Evolutionary conservation across 2,888 invertebrate genomes (phyloP).

Genomic region (Tineola bisselliella): DNA sequence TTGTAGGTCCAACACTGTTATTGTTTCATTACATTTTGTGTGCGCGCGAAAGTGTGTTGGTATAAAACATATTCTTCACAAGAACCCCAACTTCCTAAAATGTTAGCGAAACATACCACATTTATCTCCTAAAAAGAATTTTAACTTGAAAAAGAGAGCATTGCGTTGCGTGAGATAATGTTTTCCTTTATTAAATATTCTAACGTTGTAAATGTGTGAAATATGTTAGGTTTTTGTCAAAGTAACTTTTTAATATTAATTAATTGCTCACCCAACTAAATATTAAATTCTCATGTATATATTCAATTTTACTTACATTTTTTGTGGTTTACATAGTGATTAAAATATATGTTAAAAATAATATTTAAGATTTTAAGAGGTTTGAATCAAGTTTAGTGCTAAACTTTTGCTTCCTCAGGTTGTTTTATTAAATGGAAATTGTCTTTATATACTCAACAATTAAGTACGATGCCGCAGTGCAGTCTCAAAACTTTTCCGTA

Average conservation of each 20-base stretch:
- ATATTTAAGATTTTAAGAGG: no score
- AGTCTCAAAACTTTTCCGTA: conserved; percentile 3
- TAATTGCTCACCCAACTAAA: no score
- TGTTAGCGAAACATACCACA: conserved; percentile 6
- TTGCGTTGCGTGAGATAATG: background rate
- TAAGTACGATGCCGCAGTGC: conserved; percentile 6
- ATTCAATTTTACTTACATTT: no score
- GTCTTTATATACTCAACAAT: background rate
- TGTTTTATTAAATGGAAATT: background rate
- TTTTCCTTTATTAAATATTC: background rate
- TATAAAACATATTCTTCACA: background rate
- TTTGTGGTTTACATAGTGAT: no score
- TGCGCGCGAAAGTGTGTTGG: background rate
- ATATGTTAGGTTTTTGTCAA: no score
- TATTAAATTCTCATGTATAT: no score
- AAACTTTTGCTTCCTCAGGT: background rate
- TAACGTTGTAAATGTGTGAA: no score
- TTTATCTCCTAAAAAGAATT: background rate
- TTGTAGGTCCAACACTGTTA: background rate
- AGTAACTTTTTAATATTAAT: no score
- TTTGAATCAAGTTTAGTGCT: background rate
- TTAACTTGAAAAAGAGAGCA: background rate
- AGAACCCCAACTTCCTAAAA: background rate
- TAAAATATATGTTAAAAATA: no score
- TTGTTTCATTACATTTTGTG: background rate